Base-by-base conservation (phyloP, 2,113 vertebrate species). In the Elachura formosa region DNA sequence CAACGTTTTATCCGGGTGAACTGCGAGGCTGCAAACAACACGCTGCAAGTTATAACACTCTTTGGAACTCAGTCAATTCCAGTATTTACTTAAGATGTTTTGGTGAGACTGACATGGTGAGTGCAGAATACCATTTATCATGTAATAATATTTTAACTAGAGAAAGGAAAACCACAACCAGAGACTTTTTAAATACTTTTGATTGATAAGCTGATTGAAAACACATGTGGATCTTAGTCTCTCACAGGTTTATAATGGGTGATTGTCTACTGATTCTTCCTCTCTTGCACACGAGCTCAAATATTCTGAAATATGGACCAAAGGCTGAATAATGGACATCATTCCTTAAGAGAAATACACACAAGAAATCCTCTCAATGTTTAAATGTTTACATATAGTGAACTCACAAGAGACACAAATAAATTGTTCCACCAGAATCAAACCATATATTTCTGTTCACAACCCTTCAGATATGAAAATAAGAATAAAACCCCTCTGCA, bases 1-100 rank as follows among this genome's bases (percentile, higher is more conserved):
- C 58, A 99, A 97, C 69, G 98, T 98, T 98, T 98, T 99, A 93
- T 99, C 99, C 2, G 99, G 99, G 67, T 99, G 99, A 89, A 99
- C 97, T 46, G 99, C 99, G 55, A 99, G 98, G 96, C 99, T 99
- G 98, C 61, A 95, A 96, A 95, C 68, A 97, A 90, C 93, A 96
- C 62, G 61, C 24, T 14, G 40, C 40, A 90, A 64, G 48, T 84
- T 43, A 96, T 1, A 97, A 89, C 94, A 94, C 54, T 5, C 25
- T 40, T 28, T 22, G 63, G 10, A 95, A 64, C n/a, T 43, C 55
- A 58, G 14, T 46, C 17, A n/a, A 26, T 25, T 36, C 63, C 34
- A 26, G 43, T 84, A 48, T 69, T 89, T 86, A 63, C 46, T 79
- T 40, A 38, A 87, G 95, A 80, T n/a, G 18, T 34, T 93, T 69